A percentile compares a stretch with the other conserved stretches of the same genome.
Evolutionary conservation across 2,888 invertebrate species (phyloP).

Genomic region (Automeris io): DNA sequence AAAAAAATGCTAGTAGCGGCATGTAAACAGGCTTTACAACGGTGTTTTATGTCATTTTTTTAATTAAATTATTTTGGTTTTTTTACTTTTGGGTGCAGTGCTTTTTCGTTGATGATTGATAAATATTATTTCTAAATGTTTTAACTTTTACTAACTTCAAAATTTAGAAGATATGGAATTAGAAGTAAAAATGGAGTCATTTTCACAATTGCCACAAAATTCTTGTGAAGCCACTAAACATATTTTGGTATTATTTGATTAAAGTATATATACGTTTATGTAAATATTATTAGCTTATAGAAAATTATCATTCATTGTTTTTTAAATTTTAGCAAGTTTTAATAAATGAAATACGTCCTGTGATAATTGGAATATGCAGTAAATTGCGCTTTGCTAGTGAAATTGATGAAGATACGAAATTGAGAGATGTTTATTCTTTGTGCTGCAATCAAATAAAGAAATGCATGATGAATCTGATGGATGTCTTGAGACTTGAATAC

Average conservation of each 20-base stretch:
- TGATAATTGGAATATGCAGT: constrained; percentile 34
- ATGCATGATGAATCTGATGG: constrained; percentile 48
- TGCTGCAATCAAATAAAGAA: constrained; percentile 64
- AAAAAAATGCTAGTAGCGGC: no score
- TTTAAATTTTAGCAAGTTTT: constrained; percentile 40
- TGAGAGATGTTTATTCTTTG: constrained; percentile 46
- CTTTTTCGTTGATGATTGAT: no score
- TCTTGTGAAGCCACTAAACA: constrained; percentile 37
- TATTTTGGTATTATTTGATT: constrained; percentile 34
- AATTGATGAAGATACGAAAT: constrained; percentile 24
- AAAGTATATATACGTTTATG: background rate
- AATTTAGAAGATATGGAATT: constrained; percentile 1
- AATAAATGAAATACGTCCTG: constrained; percentile 40
- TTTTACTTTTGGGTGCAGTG: no score
- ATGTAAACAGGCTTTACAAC: no score
- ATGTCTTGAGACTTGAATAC: constrained; percentile 55
- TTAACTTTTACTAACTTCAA: no score
- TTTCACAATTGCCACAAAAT: constrained; percentile 27
- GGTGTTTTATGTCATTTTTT: no score
- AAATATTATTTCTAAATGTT: no score
- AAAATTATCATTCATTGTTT: background rate
- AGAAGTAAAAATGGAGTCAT: constrained; percentile 11
- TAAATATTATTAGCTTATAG: no score
- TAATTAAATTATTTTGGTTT: no score
- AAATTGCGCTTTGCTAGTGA: constrained; percentile 25